A percentile compares a stretch with the other conserved stretches of the same genome.
Conservation (phyloP, 2,797 vertebrate genomes). For the Falco naumanni region DNA sequence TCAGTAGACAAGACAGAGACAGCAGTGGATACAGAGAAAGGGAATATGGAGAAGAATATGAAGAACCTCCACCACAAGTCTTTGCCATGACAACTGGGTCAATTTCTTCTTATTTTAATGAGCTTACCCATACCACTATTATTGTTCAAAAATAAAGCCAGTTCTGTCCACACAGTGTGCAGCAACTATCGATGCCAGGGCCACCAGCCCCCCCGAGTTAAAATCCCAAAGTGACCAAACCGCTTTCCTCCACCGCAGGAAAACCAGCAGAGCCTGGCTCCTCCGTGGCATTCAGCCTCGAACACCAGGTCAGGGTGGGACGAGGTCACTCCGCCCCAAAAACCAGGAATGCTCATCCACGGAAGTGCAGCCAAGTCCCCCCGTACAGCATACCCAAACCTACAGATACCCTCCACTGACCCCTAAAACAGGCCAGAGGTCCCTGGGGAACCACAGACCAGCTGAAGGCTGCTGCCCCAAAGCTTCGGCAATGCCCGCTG, state of each 20-base stretch:
- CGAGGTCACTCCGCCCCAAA: background rate
- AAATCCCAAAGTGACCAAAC: background rate
- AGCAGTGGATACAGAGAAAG: fast-evolving
- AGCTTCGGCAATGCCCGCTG: background rate
- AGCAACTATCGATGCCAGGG: fast-evolving
- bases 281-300: background rate
- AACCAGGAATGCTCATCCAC: background rate
- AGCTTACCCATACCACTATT: background rate
- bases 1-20: background rate
- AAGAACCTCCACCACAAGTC: background rate
- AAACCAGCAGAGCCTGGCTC: background rate
- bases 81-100: conserved; percentile 51
- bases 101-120: background rate
- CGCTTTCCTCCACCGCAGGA: background rate
- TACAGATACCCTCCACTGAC: background rate
- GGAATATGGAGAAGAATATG: background rate
- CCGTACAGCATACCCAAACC: background rate
- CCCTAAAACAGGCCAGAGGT: background rate
- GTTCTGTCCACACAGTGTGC: background rate
- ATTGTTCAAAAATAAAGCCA: background rate
- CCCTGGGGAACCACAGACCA: fast-evolving
- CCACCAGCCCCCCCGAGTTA: background rate
- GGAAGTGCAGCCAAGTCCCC: background rate
- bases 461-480: too few species aligned
- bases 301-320: background rate